phyloP scores from a whole-genome alignment of 2,797 vertebrate species.

The Vultur gryphus region DNA sequence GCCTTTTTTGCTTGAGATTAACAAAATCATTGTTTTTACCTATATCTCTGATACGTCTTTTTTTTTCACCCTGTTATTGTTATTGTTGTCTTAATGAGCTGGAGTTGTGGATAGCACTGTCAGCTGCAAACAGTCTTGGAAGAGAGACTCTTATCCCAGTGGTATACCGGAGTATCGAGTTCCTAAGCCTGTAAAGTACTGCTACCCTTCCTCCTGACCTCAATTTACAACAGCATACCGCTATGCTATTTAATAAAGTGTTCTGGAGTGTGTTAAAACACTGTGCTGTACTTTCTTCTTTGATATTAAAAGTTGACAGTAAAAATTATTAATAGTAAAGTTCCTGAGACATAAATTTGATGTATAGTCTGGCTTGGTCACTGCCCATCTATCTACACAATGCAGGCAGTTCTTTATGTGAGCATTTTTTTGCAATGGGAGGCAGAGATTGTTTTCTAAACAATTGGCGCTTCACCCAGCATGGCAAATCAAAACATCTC shows the following conservation, averaged over 20 bases:
- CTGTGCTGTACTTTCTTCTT: slow-evolving; percentile 22
- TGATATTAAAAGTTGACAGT: slow-evolving; percentile 38
- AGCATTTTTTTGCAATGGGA: not conserved
- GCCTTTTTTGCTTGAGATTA: slow-evolving; percentile 67
- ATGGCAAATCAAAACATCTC: not conserved
- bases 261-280: not conserved
- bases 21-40: slow-evolving; percentile 62
- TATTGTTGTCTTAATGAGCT: slow-evolving; percentile 2
- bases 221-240: not conserved
- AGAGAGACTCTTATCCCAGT: not conserved
- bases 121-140: not conserved
- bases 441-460: not conserved
- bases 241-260: not conserved
- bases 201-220: not conserved
- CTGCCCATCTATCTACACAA: not conserved
- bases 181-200: not conserved
- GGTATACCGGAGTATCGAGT: not conserved
- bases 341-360: slow-evolving; percentile 45
- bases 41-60: not conserved
- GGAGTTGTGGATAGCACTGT: not conserved
- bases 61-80: not conserved
- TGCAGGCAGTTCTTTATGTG: not conserved
- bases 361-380: not conserved
- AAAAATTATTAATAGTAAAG: slow-evolving; percentile 32
- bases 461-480: not conserved